These are phyloP conservation scores for Chaetodon auriga DNA, from an alignment of 2,113 vertebrate species.

Conservation along the genomic window DNA sequence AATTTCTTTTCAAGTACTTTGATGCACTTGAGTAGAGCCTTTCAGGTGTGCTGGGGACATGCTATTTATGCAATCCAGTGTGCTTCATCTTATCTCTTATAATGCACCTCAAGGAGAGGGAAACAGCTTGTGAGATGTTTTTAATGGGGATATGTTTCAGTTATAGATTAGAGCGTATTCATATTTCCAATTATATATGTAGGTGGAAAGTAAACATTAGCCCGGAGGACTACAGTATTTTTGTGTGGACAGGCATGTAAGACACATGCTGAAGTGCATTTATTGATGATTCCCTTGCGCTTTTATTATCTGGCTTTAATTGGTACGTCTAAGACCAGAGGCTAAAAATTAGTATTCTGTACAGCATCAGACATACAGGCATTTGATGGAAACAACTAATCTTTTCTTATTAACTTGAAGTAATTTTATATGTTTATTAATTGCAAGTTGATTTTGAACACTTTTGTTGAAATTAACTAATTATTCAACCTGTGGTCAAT, in stretches of 20 bases:
- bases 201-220: not conserved
- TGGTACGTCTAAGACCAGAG: not conserved
- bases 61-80: conserved; percentile 48
- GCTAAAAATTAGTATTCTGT: not conserved
- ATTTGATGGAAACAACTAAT: not conserved
- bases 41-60: conserved; percentile 65
- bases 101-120: conserved; percentile 44
- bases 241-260: not conserved
- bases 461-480: too few relatives aligned
- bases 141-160: conserved; percentile 42
- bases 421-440: too few relatives aligned
- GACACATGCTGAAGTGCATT: not conserved
- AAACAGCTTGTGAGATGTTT: conserved; percentile 39
- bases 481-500: not conserved
- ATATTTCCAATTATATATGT: conserved; percentile 14
- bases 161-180: conserved; percentile 20
- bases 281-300: not conserved
- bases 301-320: conserved; percentile 21
- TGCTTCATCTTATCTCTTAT: conserved; percentile 40
- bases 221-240: not conserved
- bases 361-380: not conserved
- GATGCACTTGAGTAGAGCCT: conserved; percentile 60
- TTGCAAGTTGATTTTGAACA: too few relatives aligned
- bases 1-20: conserved; percentile 74
- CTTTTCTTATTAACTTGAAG: too few relatives aligned